These are phyloP conservation scores for Chloebia gouldiae DNA, from an alignment of 2,113 vertebrate species.

Conservation along the genomic window DNA sequence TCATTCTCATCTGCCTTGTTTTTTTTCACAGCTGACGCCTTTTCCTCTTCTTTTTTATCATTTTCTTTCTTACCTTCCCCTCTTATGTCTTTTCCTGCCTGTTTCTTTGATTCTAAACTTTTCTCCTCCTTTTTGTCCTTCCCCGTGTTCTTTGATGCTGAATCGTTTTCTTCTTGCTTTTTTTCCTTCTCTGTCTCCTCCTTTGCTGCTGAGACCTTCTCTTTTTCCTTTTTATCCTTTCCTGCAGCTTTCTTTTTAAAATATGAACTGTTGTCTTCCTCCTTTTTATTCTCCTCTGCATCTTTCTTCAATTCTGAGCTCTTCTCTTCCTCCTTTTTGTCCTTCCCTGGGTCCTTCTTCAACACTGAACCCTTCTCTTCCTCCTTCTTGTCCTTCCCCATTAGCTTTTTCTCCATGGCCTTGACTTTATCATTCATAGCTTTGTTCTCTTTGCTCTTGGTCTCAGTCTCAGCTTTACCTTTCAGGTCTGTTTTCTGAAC, in stretches of 20 bases:
- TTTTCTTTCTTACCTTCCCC: constrained; percentile 50
- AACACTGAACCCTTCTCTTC: neutral
- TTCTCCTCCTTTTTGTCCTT: constrained; percentile 5
- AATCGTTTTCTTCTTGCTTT: constrained; percentile 27
- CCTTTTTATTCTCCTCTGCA: constrained; percentile 18
- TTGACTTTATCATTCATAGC: constrained; percentile 60
- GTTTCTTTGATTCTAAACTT: neutral
- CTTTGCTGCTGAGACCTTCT: neutral
- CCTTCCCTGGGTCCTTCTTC: neutral
- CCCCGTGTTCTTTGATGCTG: neutral
- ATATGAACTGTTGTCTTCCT: constrained; percentile 21
- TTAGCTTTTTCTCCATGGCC: constrained; percentile 72
- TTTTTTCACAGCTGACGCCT: constrained; percentile 10
- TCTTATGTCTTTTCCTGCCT: constrained; percentile 24
- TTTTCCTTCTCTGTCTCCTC: constrained; percentile 38
- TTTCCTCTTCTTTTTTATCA: constrained; percentile 51
- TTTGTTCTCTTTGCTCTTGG: constrained; percentile 65
- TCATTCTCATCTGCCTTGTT: neutral
- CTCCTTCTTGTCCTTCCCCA: constrained; percentile 60
- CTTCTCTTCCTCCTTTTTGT: neutral
- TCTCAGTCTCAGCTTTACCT: constrained; percentile 48
- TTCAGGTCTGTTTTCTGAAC: constrained; percentile 52
- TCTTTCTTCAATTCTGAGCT: neutral
- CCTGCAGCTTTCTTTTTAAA: neutral
- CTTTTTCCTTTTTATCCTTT: constrained; percentile 23